Base-by-base conservation (phyloP, 1,140 invertebrate genomes). In the Saccostrea glomerata region DNA sequence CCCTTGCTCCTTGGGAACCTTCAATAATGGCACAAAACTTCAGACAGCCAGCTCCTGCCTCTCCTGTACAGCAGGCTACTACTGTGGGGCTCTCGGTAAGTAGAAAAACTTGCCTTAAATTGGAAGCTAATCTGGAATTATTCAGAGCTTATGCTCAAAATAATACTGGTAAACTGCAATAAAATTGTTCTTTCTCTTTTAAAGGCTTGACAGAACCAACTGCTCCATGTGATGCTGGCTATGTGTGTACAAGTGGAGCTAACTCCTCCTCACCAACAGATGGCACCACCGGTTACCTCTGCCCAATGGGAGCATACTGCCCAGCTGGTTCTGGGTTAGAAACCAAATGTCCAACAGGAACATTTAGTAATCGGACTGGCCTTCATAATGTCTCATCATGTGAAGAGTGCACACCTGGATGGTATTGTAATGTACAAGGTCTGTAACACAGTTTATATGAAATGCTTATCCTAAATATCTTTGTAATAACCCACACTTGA, bases 1-100 rank as follows among this genome's bases (percentile, higher is more conserved):
- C 88, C 93, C 93, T 12, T 94, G 94, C 86, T 92, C 94, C 25
- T 13, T 86, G 36, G 94, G 94, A 6, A 93, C 92, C 5, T 94
- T 93, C 86, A 93, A 92, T 88, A 94, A 94, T 86, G 66, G 47
- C 30, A 94, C 92, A 1, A 89, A 91, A 20, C 87, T 94, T 47
- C 90, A 94, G 86, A 89, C 82, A 55, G 85, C 82, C 12, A 86
- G 54, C 11, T 90, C 94, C 23, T 94, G 94, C 89, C 85, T 82
- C 25, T 73, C 91, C 0, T 94, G 94, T 90, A 89, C 90, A 58
- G 89, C 88, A 13, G 94, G 93, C 3, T 92, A 89, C 84, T 94
- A 92, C 91, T 94, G 93, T 90, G 91, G 89, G 73, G 82, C 90
- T 88, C 86, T 60, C 60, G 93, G 92, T 93, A 87, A 55, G 87